Evolutionary conservation across 35 echinoderm and acorn worm genomes (phyloP), one percentile per base, ranked within the genome.

Genomic region (Strongylocentrotus purpuratus): DNA sequence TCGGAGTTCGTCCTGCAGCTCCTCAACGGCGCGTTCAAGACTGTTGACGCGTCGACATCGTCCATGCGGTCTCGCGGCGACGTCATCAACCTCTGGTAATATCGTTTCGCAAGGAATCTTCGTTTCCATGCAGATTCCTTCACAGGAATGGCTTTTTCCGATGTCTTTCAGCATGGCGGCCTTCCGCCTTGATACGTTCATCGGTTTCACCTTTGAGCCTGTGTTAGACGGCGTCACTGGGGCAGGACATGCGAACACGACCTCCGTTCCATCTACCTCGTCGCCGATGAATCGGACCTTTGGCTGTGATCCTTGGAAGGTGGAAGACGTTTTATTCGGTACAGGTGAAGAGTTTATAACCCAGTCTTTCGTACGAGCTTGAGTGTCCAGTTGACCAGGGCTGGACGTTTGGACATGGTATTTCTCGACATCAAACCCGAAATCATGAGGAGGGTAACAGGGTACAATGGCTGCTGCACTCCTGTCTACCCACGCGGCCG

Each of bases 131-230:
- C 31, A 18, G 87, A 89, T 46, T 33, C 45, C 45, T 33, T 89
- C 87, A 15, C 87, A 89, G 12, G 87, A 89, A 33, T 89, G 87
- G 87, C 87, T 89, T 20, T 89, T 89, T 33, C 87, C 87, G 45
- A 89, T 33, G n/a, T 89, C 87, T 89, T 89, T 89, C 14, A 89
- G 87, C 87, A 41, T 89, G 11, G 87, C 32, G 11, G 32, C 45
- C 87, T 89, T 89, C 3, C 87, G 87, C 31, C 18, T 33, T 89
- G 65, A 78, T 7, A 78, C 4, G 65, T 78, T 78, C 65, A 78
- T 78, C 65, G 65, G 65, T 28, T 78, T 78, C 22, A 78, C 65
- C 2, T 78, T 78, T 22, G 65, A 78, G 28, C 65, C 65, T 22
- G 65, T 78, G 7, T 78, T 31, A 22, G 65, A 78, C 7, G 65